Conservation (phyloP, 2,113 vertebrate genomes). For the Porphyrio hochstetteri region DNA sequence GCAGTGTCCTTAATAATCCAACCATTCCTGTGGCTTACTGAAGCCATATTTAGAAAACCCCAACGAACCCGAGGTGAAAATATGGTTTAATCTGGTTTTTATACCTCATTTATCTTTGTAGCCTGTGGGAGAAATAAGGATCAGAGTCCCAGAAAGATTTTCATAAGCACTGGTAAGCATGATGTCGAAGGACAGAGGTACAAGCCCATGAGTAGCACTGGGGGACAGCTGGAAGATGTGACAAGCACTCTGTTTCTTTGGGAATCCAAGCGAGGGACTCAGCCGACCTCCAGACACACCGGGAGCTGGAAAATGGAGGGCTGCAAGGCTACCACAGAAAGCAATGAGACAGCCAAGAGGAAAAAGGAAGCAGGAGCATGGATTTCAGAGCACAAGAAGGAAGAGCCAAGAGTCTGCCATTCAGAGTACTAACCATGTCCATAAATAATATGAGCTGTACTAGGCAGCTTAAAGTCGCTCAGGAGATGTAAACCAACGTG, state of each 20-base stretch:
- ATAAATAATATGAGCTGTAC: not conserved
- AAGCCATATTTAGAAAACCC: not conserved
- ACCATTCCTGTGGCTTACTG: not conserved
- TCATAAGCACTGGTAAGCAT: not conserved
- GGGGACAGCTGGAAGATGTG: not conserved
- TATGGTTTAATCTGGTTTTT: not conserved
- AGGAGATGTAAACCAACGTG: not conserved
- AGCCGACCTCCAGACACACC: rapidly evolving
- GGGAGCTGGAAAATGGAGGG: not conserved
- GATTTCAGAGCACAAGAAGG: not conserved
- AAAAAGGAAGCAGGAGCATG: not conserved
- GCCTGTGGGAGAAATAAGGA: not conserved
- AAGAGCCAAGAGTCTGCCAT: not conserved
- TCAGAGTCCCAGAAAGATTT: not conserved
- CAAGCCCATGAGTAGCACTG: not conserved
- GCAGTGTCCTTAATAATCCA: not conserved
- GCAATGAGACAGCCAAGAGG: not conserved
- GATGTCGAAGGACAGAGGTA: not conserved
- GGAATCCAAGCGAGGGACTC: not conserved
- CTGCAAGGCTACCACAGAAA: not conserved
- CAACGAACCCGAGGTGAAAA: not conserved
- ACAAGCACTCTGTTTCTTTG: not conserved
- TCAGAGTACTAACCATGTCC: not conserved
- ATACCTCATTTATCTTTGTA: not conserved
- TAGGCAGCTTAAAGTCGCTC: not conserved